Percentiles rank a stretch among this genome's conserved stretches.
Evolutionary conservation across 2,797 vertebrate genomes (phyloP).

Genomic region (Peromyscus eremicus): DNA sequence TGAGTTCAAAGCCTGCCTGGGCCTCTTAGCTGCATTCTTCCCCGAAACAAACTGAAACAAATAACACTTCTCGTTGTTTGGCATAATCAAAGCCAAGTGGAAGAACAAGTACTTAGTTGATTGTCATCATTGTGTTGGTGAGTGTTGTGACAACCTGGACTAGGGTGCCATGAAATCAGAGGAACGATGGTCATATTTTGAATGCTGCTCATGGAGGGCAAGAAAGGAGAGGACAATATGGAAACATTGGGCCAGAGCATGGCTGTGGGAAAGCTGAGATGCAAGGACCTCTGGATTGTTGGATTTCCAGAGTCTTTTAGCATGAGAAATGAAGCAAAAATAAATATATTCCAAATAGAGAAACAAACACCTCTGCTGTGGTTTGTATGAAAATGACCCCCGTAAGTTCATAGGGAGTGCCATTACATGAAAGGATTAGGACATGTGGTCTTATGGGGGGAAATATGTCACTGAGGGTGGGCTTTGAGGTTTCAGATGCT

Average conservation of each 20-base stretch:
- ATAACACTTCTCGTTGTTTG: no score
- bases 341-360: not conserved
- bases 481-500: no score
- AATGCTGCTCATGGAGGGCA: not conserved
- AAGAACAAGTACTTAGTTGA: not conserved
- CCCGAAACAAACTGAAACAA: not conserved
- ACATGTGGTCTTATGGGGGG: not conserved
- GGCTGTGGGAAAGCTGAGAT: not conserved
- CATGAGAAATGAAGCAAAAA: constrained; percentile 39
- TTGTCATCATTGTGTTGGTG: not conserved
- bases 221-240: not conserved
- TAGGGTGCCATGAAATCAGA: not conserved
- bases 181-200: not conserved
- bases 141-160: not conserved
- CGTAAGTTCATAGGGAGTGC: not conserved
- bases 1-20: not conserved
- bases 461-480: no score
- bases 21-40: no score
- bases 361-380: not conserved
- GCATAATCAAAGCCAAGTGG: not conserved
- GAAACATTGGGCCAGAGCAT: not conserved
- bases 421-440: not conserved
- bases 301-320: not conserved
- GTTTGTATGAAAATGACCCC: not conserved
- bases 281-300: not conserved